Conservation (phyloP, 2,113 vertebrate species). For the Nycticebus coucang region DNA sequence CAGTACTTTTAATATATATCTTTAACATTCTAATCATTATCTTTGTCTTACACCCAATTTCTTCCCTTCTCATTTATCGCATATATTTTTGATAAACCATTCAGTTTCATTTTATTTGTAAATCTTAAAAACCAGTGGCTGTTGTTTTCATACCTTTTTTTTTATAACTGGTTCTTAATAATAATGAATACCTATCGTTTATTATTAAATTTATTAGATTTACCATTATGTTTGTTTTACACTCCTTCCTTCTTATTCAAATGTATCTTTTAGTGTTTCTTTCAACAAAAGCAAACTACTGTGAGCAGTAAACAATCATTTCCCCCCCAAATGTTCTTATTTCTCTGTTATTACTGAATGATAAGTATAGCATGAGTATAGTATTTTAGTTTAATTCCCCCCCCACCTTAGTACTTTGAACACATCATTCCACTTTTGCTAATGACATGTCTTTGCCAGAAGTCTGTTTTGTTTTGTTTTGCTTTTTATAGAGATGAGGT, state of each 20-base stretch:
- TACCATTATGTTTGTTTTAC: neutral
- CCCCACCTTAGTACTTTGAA: neutral
- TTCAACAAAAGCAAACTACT: neutral
- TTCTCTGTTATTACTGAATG: slow-evolving; percentile 21
- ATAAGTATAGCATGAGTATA: neutral
- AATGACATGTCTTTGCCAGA: neutral
- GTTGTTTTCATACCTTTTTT: neutral
- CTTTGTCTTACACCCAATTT: neutral
- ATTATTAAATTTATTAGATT: neutral
- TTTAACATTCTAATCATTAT: neutral
- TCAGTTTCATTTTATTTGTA: neutral
- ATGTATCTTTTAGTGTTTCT: neutral
- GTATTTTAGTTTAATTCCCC: neutral
- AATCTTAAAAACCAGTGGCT: neutral
- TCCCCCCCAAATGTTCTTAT: neutral
- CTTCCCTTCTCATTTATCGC: neutral
- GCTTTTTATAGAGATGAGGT: too few species aligned
- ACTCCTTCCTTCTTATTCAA: slow-evolving; percentile 2
- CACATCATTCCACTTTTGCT: slow-evolving; percentile 7
- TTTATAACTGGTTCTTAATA: neutral
- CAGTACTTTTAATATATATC: neutral
- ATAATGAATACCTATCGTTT: neutral
- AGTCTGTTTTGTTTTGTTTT: neutral
- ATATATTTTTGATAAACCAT: neutral
- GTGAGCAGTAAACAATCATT: neutral